These are phyloP conservation scores for Sarotherodon lohbergeri DNA, from an alignment of 2,113 vertebrate genomes.

Conservation along the genomic window DNA sequence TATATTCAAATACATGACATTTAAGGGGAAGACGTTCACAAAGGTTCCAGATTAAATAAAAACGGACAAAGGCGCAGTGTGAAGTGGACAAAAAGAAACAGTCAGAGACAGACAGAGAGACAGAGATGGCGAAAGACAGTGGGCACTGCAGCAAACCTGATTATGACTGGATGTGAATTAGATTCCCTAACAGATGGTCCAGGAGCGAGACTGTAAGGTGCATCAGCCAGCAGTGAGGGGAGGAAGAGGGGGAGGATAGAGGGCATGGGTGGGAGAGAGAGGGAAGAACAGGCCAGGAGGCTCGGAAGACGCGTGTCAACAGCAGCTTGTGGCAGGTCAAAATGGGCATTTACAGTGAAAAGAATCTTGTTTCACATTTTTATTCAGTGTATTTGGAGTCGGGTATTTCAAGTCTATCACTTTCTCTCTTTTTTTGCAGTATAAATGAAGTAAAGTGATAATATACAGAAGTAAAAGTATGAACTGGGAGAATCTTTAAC, in stretches of 20 bases:
- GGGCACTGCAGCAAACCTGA: constrained; percentile 97
- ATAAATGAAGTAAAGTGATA: neutral
- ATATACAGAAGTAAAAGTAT: neutral
- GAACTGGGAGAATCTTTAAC: neutral
- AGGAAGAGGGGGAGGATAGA: constrained; percentile 41
- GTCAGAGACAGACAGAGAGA: constrained; percentile 8
- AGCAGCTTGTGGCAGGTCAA: constrained; percentile 72
- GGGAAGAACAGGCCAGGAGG: constrained; percentile 67
- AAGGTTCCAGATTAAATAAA: neutral
- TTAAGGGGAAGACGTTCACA: neutral
- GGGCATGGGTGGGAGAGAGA: neutral
- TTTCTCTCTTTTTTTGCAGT: neutral
- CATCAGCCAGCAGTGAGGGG: constrained; percentile 80
- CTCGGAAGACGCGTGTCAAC: constrained; percentile 50
- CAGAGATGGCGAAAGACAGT: constrained; percentile 29
- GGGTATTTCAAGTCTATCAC: neutral
- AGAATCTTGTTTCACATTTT: neutral
- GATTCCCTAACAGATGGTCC: constrained; percentile 99
- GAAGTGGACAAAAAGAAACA: neutral
- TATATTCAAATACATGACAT: neutral
- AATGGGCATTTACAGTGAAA: neutral
- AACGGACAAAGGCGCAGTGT: neutral
- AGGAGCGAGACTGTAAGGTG: constrained; percentile 90
- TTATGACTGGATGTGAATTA: constrained; percentile 95
- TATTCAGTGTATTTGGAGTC: neutral